Conservation (phyloP, 2,113 vertebrate species). For the Tragelaphus scriptus region DNA sequence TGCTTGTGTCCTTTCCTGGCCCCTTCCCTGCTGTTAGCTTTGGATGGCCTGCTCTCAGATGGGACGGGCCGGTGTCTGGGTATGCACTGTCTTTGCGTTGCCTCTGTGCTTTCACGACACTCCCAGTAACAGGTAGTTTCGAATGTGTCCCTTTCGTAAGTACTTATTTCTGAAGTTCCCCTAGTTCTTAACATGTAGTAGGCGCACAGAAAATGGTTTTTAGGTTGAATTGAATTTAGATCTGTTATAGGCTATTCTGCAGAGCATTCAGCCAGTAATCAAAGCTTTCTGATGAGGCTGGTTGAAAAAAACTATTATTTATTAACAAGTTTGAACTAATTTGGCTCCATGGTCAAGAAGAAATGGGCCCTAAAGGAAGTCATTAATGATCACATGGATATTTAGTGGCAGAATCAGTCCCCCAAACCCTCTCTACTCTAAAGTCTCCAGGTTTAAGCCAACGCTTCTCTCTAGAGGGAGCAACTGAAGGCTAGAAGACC, state of each 20-base stretch:
- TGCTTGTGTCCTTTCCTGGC: neutral
- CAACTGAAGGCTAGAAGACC: neutral
- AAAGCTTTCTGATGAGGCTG: neutral
- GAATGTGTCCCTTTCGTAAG: neutral
- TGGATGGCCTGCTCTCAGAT: neutral
- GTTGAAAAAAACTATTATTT: neutral
- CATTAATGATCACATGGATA: too few species aligned
- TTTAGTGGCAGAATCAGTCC: neutral
- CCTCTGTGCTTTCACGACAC: neutral
- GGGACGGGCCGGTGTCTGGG: neutral
- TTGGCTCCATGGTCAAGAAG: neutral
- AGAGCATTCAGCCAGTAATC: neutral
- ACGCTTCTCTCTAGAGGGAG: neutral
- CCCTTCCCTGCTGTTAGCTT: neutral
- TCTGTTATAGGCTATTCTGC: neutral
- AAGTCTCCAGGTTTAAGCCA: neutral
- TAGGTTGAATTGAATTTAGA: neutral
- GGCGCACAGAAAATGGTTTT: neutral
- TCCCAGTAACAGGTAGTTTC: neutral
- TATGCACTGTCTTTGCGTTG: neutral
- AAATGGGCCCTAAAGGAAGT: neutral
- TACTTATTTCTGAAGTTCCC: neutral
- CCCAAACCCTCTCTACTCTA: neutral
- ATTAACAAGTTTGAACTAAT: neutral
- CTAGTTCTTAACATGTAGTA: neutral